A percentile compares a stretch with the other conserved stretches of the same genome.
phyloP scores from a whole-genome alignment of 2,888 invertebrate species.

The Hydrotaea diabolus region DNA sequence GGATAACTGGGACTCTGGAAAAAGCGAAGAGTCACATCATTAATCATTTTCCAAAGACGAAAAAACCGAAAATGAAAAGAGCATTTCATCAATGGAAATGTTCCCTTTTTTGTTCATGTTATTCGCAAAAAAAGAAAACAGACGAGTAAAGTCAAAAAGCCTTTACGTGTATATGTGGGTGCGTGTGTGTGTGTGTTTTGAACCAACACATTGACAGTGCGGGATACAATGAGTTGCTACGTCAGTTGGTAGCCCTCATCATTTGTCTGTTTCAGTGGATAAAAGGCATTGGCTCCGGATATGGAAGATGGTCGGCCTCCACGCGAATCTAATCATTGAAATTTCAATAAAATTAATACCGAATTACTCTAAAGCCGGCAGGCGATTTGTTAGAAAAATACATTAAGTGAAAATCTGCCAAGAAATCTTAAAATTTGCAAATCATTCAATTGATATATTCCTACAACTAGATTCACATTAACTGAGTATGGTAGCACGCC shows the following conservation, averaged over 20 bases:
- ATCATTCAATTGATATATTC: too few species aligned
- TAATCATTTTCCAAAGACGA: conserved; percentile 24
- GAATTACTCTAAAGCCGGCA: too few species aligned
- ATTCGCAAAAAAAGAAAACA: background rate
- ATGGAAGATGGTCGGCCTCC: too few species aligned
- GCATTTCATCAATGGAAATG: conserved; percentile 32
- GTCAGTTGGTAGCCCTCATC: background rate
- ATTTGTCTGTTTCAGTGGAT: too few species aligned
- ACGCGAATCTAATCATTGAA: too few species aligned
- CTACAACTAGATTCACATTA: too few species aligned
- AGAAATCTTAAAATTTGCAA: too few species aligned
- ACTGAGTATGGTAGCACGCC: too few species aligned
- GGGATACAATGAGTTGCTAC: background rate
- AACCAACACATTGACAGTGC: background rate
- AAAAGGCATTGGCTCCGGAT: too few species aligned
- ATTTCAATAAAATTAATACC: too few species aligned
- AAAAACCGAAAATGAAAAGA: conserved; percentile 24
- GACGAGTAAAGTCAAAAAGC: background rate
- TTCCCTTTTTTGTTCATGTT: background rate
- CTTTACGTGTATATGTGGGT: background rate
- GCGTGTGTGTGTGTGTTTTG: background rate
- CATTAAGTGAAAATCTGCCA: too few species aligned
- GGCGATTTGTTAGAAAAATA: too few species aligned
- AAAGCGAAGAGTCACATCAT: background rate
- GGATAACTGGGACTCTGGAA: background rate